Conservation (phyloP, 1,140 invertebrate species). For the Euura lappo region DNA sequence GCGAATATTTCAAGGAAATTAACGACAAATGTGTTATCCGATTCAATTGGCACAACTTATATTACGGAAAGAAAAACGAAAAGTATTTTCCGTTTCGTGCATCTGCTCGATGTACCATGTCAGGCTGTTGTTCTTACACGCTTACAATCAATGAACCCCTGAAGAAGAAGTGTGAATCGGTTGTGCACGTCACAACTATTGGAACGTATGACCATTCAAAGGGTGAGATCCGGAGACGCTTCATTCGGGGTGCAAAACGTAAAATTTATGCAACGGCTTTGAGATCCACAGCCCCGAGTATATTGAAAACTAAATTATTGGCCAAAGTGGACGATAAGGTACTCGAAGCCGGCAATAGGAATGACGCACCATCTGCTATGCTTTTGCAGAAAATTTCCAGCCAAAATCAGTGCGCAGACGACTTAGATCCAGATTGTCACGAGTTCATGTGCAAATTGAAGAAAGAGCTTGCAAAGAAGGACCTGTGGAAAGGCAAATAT, state of each 20-base stretch:
- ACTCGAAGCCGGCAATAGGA: background rate
- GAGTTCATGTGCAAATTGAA: background rate
- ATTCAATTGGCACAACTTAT: too few relatives aligned
- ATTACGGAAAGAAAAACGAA: too few relatives aligned
- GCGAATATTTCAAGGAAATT: too few relatives aligned
- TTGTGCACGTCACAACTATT: too few relatives aligned
- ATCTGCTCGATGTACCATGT: too few relatives aligned
- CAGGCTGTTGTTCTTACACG: too few relatives aligned
- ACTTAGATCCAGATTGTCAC: background rate
- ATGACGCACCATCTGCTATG: background rate
- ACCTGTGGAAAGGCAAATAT: slow-evolving; percentile 20
- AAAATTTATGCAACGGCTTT: background rate
- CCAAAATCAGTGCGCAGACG: background rate
- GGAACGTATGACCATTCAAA: background rate
- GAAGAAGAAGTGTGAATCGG: too few relatives aligned
- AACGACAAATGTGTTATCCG: too few relatives aligned
- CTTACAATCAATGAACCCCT: too few relatives aligned
- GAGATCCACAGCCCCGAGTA: background rate
- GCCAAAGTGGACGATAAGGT: background rate
- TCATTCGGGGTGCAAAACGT: background rate
- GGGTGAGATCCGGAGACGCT: background rate
- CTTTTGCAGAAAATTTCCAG: background rate
- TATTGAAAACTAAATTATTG: background rate
- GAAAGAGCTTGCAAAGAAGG: background rate
- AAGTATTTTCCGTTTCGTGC: too few relatives aligned